A percentile compares a stretch with the other conserved stretches of the same genome.
Conservation (phyloP, 2,797 vertebrate genomes). For the Mormyrops attenuatus region DNA sequence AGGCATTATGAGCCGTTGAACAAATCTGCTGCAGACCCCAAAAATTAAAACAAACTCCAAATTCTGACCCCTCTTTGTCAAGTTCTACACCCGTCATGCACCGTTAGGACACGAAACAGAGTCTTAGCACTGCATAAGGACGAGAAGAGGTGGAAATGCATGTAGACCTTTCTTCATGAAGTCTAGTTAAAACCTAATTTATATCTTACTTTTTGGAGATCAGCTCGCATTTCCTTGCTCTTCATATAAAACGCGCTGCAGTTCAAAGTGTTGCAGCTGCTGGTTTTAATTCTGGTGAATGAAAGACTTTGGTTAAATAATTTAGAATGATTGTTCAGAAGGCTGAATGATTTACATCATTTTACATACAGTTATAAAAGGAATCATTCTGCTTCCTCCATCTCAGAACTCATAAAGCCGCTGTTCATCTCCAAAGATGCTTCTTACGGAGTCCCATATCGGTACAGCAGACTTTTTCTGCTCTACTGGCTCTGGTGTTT, state of each 20-base stretch:
- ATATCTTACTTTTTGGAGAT: background rate
- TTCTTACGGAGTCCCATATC: background rate
- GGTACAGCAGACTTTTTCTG: background rate
- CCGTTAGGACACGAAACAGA: background rate
- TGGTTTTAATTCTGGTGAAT: background rate
- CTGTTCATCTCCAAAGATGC: background rate
- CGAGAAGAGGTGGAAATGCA: background rate
- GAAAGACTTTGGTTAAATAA: background rate
- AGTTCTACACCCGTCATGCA: background rate
- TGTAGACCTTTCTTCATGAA: background rate
- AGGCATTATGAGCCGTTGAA: conserved; percentile 2
- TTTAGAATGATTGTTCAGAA: background rate
- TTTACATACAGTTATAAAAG: background rate
- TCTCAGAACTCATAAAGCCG: background rate
- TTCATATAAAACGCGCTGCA: background rate
- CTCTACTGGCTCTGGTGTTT: background rate
- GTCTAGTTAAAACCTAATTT: background rate
- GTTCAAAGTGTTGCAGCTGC: background rate
- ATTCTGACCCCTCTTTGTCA: background rate
- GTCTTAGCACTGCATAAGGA: background rate
- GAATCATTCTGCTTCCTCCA: background rate
- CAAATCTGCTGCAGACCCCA: background rate
- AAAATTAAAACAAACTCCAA: conserved; percentile 10
- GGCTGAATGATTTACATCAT: background rate
- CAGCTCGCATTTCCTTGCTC: background rate